Base-by-base conservation (phyloP, 37 sponge, comb jelly and placozoan species). In the Beroe forskalii region DNA sequence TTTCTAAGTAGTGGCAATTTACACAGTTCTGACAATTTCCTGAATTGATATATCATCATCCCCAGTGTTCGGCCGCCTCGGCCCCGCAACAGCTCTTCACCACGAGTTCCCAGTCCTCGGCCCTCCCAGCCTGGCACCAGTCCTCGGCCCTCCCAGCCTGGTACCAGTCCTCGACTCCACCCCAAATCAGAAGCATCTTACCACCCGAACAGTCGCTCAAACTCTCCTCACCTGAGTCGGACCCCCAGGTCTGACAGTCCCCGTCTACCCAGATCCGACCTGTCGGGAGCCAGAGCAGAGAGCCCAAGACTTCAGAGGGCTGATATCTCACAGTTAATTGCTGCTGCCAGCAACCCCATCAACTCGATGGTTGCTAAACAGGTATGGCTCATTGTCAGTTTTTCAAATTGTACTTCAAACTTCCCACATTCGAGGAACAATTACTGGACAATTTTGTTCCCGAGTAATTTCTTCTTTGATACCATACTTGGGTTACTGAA, bases 311-410 rank as follows among this genome's bases (percentile, higher is more conserved):
- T 80, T 6, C 86, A 44, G 30, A 22, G 55, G 3, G 44, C 86
- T 37, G 86, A 80, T 38, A 80, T 80, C 30, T 80, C 86, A 22
- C 44, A 41, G 35, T 48, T 80, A 1, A 40, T 80, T 9, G 55
- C 44, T 17, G 55, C 86, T 25, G 44, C 86, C 17, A 44, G 40
- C 30, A 69, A 69, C 72, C 72, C 72, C 32, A 17, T 80, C 28
- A 33, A 32, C 24, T 80, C 55, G 2, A 32, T 80, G 30, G 86
- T n/a, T 20, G 86, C 86, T 3, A 80, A 80, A 80, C 86, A 80
- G 86, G 86, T 80, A 42, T 48, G 55, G 12, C 6, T 48, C 55
- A 48, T 48, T 48, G 55, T 17, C 55, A 17, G 55, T 48, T 48
- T 48, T 12, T 48, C 55, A 48, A 12, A 48, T n/a, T n/a, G n/a